Evolutionary conservation across 2,888 invertebrate genomes (phyloP), one percentile per base, ranked within the genome.

Genomic region (Plebejus anna): DNA sequence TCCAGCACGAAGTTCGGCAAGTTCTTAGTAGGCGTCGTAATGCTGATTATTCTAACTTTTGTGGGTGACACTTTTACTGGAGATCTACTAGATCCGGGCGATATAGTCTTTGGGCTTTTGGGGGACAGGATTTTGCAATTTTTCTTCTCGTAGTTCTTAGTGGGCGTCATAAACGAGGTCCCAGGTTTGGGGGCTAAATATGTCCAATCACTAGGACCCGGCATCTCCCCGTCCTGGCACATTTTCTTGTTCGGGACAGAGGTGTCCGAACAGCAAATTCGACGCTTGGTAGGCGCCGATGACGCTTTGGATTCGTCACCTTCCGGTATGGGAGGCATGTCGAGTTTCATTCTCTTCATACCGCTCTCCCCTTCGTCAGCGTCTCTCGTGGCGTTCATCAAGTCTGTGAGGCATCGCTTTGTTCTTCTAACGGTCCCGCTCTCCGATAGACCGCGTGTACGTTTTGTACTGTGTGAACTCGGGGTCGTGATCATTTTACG

Each of bases 1-100:
- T 96, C 96, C 16, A 96, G 81, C 0, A 97, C 97, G 82, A 95
- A 97, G 89, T 97, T 96, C 0, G 97, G 97, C 78, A 97, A 87
- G 85, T 97, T 96, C 22, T 94, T 93, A 0, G 96, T 96, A 0
- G 96, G 96, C 1, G 96, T 95, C 75, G 83, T 79, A 78, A 88
- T 84, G 81, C 88, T 79, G 80, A 87, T 79, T 80, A 86, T 79
- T 66, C 88, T 83, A 0, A 85, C 80, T 79, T 88, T 86, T 4
- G 79, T 79, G 0, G 88, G 89, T 1, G 86, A 84, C 42, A 82
- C 84, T 76, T 83, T 81, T n/a, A 82, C 79, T 0, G 88, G 86
- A 0, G 86, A 85, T n/a, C 82, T 78, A 28, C 81, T 81, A 16
- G 82, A 79, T 4, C 78, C 79, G 16, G 85, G 84, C 2, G 86